Evolutionary conservation across 1,140 invertebrate genomes (phyloP).

Genomic region (Caenorhabditis elegans): WBcel235 BX284606.5:2544501-2545000

Average conservation of each 20-base stretch:
- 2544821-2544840: slow-evolving; percentile 39
- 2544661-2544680: too few relatives aligned
- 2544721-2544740: too few relatives aligned
- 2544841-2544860: slow-evolving; percentile 35
- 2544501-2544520: too few relatives aligned
- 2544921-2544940: background rate
- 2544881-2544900: background rate
- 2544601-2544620: too few relatives aligned
- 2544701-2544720: too few relatives aligned
- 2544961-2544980: background rate
- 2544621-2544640: too few relatives aligned
- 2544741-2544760: background rate
- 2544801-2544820: background rate
- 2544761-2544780: background rate
- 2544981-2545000: background rate
- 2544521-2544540: too few relatives aligned
- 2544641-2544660: too few relatives aligned
- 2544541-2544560: too few relatives aligned
- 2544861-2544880: background rate
- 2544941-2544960: background rate
- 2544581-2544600: too few relatives aligned
- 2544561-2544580: too few relatives aligned
- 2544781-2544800: background rate
- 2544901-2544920: background rate
- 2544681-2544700: too few relatives aligned